Conservation (phyloP, 2,797 vertebrate species). For the Sebastes goodei region DNA sequence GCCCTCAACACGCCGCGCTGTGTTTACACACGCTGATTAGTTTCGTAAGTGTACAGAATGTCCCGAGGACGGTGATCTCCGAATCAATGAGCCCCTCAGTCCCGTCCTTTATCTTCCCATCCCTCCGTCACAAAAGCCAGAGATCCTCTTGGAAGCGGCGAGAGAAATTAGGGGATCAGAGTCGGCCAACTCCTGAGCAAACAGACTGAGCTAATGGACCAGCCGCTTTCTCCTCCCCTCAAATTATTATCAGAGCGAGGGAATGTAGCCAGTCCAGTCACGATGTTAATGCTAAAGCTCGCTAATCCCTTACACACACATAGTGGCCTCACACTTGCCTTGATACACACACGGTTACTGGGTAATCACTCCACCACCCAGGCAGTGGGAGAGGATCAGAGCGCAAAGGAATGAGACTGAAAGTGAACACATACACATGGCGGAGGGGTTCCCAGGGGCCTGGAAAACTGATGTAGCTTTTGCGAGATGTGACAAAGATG, state of each 20-base stretch:
- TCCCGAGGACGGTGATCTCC: conserved; percentile 80
- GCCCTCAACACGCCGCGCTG: conserved; percentile 79
- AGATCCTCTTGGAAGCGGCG: conserved; percentile 86
- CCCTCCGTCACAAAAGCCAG: conserved; percentile 86
- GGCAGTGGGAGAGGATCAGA: conserved; percentile 83
- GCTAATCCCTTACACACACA: conserved; percentile 96
- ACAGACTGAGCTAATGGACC: conserved; percentile 94
- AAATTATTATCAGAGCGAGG: conserved; percentile 90
- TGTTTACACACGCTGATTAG: conserved; percentile 90
- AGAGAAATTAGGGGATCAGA: conserved; percentile 92
- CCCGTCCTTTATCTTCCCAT: conserved; percentile 68
- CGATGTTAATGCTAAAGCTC: conserved; percentile 89
- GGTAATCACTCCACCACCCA: conserved; percentile 94
- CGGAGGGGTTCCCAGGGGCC: conserved; percentile 6
- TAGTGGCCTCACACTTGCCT: conserved; percentile 79
- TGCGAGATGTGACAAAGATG: background rate
- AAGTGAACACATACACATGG: conserved; percentile 26
- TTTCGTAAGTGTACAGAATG: conserved; percentile 86
- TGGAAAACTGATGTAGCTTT: background rate
- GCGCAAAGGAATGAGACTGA: conserved; percentile 79
- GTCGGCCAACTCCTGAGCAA: conserved; percentile 90
- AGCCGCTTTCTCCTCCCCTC: conserved; percentile 92
- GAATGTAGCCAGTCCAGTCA: conserved; percentile 87
- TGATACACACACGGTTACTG: conserved; percentile 73
- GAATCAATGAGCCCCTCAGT: conserved; percentile 86